Percentiles rank a stretch among this genome's conserved stretches.
Conservation (phyloP, 2,113 vertebrate genomes). For the Smithornis capensis region DNA sequence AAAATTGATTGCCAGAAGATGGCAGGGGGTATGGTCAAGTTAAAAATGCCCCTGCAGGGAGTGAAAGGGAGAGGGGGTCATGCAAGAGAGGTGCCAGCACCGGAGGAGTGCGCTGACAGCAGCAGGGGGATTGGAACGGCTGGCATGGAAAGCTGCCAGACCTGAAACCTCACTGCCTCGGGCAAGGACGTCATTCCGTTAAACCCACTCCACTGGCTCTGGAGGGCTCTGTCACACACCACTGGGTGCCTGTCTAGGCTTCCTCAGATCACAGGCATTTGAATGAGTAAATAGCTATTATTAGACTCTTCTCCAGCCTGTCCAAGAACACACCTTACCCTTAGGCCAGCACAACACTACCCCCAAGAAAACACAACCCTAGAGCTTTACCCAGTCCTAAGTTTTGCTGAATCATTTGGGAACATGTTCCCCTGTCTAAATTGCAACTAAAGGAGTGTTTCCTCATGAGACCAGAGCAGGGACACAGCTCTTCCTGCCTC, state of each 20-base stretch:
- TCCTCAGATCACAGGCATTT: background rate
- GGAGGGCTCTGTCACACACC: slow-evolving; percentile 15
- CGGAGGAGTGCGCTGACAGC: background rate
- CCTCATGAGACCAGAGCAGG: background rate
- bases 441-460: background rate
- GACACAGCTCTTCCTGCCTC: background rate
- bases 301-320: slow-evolving; percentile 22
- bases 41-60: slow-evolving; percentile 3
- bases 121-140: background rate
- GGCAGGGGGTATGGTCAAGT: slow-evolving; percentile 10
- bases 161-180: background rate
- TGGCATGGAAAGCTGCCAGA: slow-evolving; percentile 17
- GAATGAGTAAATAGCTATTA: slow-evolving; percentile 50
- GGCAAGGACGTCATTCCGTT: slow-evolving; percentile 40
- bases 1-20: slow-evolving; percentile 54
- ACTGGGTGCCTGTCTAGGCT: slow-evolving; percentile 2
- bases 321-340: background rate
- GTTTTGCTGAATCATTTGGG: background rate
- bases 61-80: background rate
- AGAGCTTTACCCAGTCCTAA: background rate
- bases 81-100: background rate
- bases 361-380: background rate
- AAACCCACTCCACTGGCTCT: background rate
- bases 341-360: background rate
- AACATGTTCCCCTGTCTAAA: background rate